Evolutionary conservation across 1,140 invertebrate genomes (phyloP).

Genomic region (Camponotus vicinus): DNA sequence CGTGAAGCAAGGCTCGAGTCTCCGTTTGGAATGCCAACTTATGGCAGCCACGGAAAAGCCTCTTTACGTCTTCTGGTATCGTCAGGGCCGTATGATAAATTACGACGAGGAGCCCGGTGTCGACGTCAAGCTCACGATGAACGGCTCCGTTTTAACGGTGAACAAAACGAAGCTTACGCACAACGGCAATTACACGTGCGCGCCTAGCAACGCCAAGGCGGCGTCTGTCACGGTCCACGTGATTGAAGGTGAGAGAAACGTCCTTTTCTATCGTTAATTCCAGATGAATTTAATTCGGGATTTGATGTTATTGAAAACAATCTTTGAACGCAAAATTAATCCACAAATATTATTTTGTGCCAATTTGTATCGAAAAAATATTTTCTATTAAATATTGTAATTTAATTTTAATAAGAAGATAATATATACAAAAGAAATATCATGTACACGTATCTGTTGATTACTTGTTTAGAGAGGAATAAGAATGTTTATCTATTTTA

Average conservation of each 20-base stretch:
- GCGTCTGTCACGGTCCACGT: conserved; percentile 91
- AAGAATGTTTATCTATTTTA: background rate
- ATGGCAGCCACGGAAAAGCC: conserved; percentile 91
- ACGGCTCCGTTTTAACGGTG: conserved; percentile 87
- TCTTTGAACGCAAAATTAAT: background rate
- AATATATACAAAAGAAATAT: background rate
- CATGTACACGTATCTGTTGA: background rate
- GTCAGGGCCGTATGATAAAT: conserved; percentile 91
- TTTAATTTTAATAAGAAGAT: background rate
- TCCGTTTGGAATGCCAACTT: conserved; percentile 91
- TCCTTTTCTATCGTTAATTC: background rate
- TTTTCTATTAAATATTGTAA: background rate
- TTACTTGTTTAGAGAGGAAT: background rate
- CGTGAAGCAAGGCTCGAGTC: conserved; percentile 90
- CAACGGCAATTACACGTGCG: conserved; percentile 90
- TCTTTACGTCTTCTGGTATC: conserved; percentile 93
- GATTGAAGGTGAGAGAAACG: conserved; percentile 84
- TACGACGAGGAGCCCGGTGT: conserved; percentile 88
- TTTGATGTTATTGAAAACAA: background rate
- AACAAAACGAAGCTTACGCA: conserved; percentile 87
- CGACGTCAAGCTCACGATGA: conserved; percentile 84
- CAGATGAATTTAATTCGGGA: background rate
- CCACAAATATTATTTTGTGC: background rate
- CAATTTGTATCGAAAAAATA: background rate
- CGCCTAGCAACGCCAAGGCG: conserved; percentile 89